Evolutionary conservation across 2,113 vertebrate species (phyloP).

Genomic region (Emydura subglobosa): DNA sequence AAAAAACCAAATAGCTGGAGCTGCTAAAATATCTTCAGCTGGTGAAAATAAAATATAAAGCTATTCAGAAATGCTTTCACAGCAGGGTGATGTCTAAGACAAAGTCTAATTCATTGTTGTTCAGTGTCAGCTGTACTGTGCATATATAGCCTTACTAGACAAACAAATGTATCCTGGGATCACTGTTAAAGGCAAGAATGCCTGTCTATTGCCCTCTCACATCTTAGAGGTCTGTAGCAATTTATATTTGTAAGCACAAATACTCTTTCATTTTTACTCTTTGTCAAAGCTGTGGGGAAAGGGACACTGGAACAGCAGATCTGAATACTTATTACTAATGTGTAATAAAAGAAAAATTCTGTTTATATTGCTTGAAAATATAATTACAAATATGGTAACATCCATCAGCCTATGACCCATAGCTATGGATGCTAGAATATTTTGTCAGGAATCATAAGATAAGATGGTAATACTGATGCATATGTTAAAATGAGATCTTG

Average conservation of each 20-base stretch:
- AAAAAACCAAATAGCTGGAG: background rate
- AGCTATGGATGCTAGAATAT: conserved; percentile 19
- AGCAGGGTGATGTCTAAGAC: conserved; percentile 14
- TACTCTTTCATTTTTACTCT: background rate
- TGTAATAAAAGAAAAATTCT: conserved; percentile 31
- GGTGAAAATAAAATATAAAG: conserved; percentile 44
- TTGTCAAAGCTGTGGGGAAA: conserved; percentile 23
- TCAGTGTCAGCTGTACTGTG: conserved; percentile 11
- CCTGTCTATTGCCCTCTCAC: background rate
- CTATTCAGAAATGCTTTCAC: background rate
- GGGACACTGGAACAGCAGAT: conserved; percentile 34
- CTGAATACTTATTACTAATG: background rate
- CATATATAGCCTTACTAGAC: conserved; percentile 1
- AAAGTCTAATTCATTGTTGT: conserved; percentile 3
- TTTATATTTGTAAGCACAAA: background rate
- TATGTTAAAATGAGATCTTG: conserved; percentile 29
- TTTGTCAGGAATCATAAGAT: conserved; percentile 53
- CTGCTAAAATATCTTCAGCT: background rate
- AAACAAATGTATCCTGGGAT: conserved; percentile 44
- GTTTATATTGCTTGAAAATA: conserved; percentile 17
- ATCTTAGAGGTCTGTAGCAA: conserved; percentile 17
- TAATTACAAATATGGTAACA: conserved; percentile 51
- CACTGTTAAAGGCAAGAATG: conserved; percentile 27
- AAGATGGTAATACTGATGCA: conserved; percentile 10
- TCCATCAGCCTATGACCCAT: background rate